These are phyloP conservation scores for Crocidura indochinensis DNA, from an alignment of 2,797 vertebrate genomes.

Conservation along the genomic window DNA sequence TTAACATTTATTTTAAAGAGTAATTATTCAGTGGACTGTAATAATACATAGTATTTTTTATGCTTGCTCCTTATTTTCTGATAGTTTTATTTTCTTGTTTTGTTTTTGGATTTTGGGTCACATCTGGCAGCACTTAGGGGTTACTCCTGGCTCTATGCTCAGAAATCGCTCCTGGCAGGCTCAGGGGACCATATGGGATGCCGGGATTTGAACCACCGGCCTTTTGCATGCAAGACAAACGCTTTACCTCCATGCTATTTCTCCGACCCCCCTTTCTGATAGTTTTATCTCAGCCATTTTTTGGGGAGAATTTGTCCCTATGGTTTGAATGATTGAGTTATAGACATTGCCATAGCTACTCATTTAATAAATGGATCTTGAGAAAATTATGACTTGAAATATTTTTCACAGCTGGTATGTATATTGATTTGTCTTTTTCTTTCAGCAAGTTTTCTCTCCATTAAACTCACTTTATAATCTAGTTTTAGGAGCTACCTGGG, in stretches of 20 bases:
- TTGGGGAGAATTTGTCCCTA: neutral
- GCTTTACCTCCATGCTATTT: too few relatives aligned
- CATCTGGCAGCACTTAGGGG: too few relatives aligned
- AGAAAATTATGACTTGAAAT: neutral
- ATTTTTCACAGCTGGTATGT: neutral
- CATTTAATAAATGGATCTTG: neutral
- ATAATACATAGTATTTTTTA: neutral
- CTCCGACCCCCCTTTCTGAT: neutral
- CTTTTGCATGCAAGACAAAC: too few relatives aligned
- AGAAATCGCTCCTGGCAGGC: too few relatives aligned
- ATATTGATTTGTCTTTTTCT: neutral
- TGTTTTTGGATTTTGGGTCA: too few relatives aligned
- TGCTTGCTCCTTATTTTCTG: too few relatives aligned
- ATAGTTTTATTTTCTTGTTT: too few relatives aligned
- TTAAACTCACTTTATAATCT: neutral
- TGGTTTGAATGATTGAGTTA: neutral
- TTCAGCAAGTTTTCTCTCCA: neutral
- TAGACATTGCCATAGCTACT: neutral
- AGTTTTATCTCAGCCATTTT: neutral
- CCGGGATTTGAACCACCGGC: too few relatives aligned
- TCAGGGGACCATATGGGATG: too few relatives aligned
- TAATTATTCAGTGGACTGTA: neutral
- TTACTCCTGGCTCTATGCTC: too few relatives aligned
- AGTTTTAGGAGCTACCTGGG: neutral
- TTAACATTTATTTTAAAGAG: conserved; percentile 6